Evolutionary conservation across 53 echinoderm and acorn worm species (phyloP).

Genomic region (Patiria pectinifera): DNA sequence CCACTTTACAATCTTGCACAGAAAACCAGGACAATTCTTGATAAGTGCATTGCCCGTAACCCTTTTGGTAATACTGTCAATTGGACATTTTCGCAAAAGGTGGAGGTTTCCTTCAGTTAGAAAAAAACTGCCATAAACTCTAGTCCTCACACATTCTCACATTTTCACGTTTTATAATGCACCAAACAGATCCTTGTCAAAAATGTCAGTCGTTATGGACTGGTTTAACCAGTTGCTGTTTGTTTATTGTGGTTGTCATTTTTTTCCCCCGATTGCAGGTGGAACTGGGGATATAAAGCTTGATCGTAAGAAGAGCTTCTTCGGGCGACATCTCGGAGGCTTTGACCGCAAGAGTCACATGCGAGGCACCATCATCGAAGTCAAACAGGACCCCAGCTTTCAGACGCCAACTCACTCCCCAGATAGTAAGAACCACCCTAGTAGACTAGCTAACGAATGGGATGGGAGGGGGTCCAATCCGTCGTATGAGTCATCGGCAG

Average conservation of each 20-base stretch:
- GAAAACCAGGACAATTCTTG: too few relatives aligned
- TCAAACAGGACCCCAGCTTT: constrained; percentile 51
- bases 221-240: background rate
- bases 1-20: too few relatives aligned
- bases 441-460: constrained; percentile 89
- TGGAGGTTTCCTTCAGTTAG: background rate
- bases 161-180: background rate
- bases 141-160: too few relatives aligned
- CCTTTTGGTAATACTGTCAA: too few relatives aligned
- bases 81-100: too few relatives aligned
- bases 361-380: constrained; percentile 84
- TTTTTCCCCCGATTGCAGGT: background rate
- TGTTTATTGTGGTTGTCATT: background rate
- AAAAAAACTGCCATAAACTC: background rate
- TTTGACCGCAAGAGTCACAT: constrained; percentile 91
- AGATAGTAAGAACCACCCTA: constrained; percentile 73
- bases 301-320: constrained; percentile 99
- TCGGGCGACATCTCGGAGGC: constrained; percentile 90
- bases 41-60: too few relatives aligned
- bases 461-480: constrained; percentile 90
- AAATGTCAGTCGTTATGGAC: background rate
- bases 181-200: background rate
- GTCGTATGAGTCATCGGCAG: constrained; percentile 65
- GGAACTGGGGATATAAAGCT: constrained; percentile 82
- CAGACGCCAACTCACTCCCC: constrained; percentile 63